phyloP scores from a whole-genome alignment of 2,113 vertebrate species.

The Dolichallabes microphthalmus region DNA sequence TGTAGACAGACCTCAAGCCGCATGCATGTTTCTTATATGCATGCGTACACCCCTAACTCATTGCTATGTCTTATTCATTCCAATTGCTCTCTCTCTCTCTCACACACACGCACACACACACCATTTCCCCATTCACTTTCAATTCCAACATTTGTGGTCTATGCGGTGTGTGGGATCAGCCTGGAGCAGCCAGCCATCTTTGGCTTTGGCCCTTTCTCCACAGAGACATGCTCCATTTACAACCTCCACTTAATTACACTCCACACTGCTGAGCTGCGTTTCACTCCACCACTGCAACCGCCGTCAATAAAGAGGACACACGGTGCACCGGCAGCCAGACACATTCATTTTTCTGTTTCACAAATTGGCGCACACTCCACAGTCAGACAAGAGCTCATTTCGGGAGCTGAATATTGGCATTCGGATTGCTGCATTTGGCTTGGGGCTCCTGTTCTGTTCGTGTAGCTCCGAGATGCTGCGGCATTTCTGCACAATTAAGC shows the following conservation, averaged over 20 bases:
- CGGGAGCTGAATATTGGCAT: conserved; percentile 68
- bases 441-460: conserved; percentile 62
- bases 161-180: conserved; percentile 24
- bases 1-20: not conserved
- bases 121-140: not conserved
- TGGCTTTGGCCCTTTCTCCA: conserved; percentile 48
- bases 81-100: too few relatives aligned
- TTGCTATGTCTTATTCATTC: not conserved
- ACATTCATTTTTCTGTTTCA: conserved; percentile 31
- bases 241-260: conserved; percentile 62
- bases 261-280: conserved; percentile 46
- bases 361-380: conserved; percentile 28
- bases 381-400: conserved; percentile 51
- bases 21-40: not conserved
- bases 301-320: conserved; percentile 43
- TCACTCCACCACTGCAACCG: conserved; percentile 42
- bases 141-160: conserved; percentile 15
- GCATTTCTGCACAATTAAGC: conserved; percentile 10
- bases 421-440: conserved; percentile 63
- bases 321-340: conserved; percentile 30
- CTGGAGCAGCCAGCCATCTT: conserved; percentile 30
- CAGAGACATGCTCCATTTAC: conserved; percentile 59
- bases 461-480: conserved; percentile 63
- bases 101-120: not conserved
- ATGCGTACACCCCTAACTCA: not conserved